Evolutionary conservation across 2,113 vertebrate species (phyloP), one percentile per base, ranked within the genome.

Genomic region (Zosterops lateralis): DNA sequence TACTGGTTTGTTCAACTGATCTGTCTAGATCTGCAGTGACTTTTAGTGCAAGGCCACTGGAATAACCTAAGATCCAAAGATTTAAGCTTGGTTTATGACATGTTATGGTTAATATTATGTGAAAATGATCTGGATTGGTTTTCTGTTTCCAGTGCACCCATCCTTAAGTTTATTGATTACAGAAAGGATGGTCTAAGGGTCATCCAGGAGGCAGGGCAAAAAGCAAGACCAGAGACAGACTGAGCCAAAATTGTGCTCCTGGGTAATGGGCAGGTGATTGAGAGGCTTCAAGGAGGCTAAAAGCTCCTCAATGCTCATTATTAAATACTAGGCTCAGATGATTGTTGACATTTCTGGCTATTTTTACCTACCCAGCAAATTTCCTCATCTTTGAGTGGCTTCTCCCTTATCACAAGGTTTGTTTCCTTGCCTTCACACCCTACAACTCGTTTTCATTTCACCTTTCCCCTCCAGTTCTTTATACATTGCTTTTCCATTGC

Each of bases 241-340:
- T 65, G 50, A 91, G 31, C 5, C 17, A 40, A 78, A 90, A 66
- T 9, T 2, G 6, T 7, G 19, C 18, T 78, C 6, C 25, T 66
- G 34, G 17, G 17, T 15, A 16, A 5, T 16, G 28, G 22, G 10
- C 13, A 66, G 14, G 34, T 36, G 31, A 7, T 60, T 3, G 14
- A 12, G 47, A 78, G 9, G 24, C 5, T 71, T 34, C n/a, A 22
- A 47, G 7, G 31, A 53, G 7, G 9, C 4, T 28, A 47, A 87
- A 70, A 25, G 4, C 4, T 71, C 24, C 38, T 40, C 6, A 1
- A 2, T 24, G 5, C 15, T 50, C 1, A 2, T 44, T 40, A 56
- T 73, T 73, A 56, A 68, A 47, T 32, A 56, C 7, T 38, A 11
- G 2, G 1, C 6, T 73, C 5, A 0, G 13, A 6, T 31, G 7